Evolutionary conservation across 2,113 vertebrate genomes (phyloP).

Genomic region (Odontesthes bonariensis): DNA sequence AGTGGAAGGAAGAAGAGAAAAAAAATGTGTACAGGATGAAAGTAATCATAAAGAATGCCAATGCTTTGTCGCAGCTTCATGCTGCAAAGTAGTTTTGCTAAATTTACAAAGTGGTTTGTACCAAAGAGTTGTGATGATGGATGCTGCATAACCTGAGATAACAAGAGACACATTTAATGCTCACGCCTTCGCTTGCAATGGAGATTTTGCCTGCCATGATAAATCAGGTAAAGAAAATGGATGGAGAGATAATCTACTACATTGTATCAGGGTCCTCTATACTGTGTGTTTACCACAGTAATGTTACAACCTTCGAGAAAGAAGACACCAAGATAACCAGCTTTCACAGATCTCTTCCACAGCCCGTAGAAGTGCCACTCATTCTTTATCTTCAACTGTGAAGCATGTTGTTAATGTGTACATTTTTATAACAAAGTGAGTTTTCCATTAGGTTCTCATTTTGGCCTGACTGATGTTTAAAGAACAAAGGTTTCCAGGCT

Average conservation of each 20-base stretch:
- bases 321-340: no score
- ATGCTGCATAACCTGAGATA: background rate
- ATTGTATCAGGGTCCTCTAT: no score
- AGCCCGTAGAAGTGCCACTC: background rate
- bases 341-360: no score
- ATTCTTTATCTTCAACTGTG: background rate
- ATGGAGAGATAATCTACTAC: background rate
- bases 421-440: background rate
- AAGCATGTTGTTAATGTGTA: background rate
- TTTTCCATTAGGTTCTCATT: constrained; percentile 1
- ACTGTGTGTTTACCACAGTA: no score
- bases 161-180: background rate
- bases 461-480: constrained; percentile 1
- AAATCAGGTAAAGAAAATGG: background rate
- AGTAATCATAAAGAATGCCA: constrained; percentile 17
- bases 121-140: background rate
- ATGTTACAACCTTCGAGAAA: no score
- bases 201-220: background rate
- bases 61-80: background rate
- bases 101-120: no score
- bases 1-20: constrained; percentile 6
- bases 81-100: constrained; percentile 1
- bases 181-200: no score
- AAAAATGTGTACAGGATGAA: no score
- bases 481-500: background rate